phyloP scores from a whole-genome alignment of 2,113 vertebrate species.

The Melanerpes formicivorus region DNA sequence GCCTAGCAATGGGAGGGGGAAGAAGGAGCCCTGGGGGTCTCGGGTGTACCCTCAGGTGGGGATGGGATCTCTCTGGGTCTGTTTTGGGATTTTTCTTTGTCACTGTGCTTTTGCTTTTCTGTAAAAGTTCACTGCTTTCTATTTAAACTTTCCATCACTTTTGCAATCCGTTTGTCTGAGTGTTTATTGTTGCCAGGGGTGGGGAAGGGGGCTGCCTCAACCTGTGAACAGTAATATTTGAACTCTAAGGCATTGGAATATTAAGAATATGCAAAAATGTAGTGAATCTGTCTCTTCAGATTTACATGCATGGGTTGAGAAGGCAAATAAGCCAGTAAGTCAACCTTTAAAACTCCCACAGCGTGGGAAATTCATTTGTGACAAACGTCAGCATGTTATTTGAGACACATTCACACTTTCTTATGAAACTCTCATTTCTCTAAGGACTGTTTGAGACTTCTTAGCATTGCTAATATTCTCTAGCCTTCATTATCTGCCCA shows the following conservation, averaged over 20 bases:
- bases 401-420: slow-evolving; percentile 30
- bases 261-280: slow-evolving; percentile 45
- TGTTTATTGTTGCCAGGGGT: no score
- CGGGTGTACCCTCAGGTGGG: no score
- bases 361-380: slow-evolving; percentile 52
- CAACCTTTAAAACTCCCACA: slow-evolving; percentile 62
- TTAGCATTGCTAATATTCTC: slow-evolving; percentile 44
- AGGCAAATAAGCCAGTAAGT: slow-evolving; percentile 50
- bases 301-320: slow-evolving; percentile 38
- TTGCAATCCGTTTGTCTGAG: no score
- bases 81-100: no score
- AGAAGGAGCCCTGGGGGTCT: no score
- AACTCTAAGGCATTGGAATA: slow-evolving; percentile 40
- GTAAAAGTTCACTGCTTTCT: no score
- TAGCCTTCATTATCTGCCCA: slow-evolving; percentile 31
- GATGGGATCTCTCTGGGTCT: no score
- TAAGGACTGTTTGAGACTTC: neutral
- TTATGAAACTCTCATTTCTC: neutral
- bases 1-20: no score
- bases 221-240: neutral
- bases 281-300: neutral
- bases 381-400: slow-evolving; percentile 43
- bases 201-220: no score
- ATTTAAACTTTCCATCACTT: no score
- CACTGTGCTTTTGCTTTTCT: no score